These are phyloP conservation scores for Rousettus madagascariensis DNA, from an alignment of 2,797 vertebrate genomes.

Conservation along the genomic window DNA sequence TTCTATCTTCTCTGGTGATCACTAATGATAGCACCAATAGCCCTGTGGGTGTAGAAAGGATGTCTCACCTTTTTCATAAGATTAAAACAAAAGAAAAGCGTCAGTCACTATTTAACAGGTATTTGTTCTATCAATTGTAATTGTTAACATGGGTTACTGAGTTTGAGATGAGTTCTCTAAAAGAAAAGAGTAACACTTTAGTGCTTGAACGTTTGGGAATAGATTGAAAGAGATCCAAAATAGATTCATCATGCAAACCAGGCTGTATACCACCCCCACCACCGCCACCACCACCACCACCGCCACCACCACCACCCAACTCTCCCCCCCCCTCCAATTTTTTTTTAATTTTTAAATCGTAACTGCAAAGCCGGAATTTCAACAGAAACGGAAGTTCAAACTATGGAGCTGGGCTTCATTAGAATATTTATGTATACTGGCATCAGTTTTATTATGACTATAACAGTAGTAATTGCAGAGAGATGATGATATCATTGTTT, in stretches of 20 bases:
- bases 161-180: background rate
- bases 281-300: background rate
- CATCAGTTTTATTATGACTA: background rate
- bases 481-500: background rate
- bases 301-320: background rate
- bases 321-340: no score
- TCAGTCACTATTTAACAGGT: background rate
- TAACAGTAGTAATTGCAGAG: background rate
- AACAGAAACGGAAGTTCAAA: constrained; percentile 24
- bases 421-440: background rate
- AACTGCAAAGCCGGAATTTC: background rate
- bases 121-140: background rate
- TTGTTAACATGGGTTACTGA: background rate
- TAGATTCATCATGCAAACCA: background rate
- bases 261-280: background rate
- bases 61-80: background rate
- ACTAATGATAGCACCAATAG: background rate
- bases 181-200: background rate
- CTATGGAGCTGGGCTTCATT: background rate
- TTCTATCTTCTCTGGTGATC: background rate
- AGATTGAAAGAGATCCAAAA: background rate
- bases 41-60: background rate
- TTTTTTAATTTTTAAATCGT: background rate
- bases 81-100: background rate
- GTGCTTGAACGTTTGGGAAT: background rate